Percentiles rank a stretch among this genome's conserved stretches.
phyloP scores from a whole-genome alignment of 2,113 vertebrate genomes.

The Brachyhypopomus occidentalis region DNA sequence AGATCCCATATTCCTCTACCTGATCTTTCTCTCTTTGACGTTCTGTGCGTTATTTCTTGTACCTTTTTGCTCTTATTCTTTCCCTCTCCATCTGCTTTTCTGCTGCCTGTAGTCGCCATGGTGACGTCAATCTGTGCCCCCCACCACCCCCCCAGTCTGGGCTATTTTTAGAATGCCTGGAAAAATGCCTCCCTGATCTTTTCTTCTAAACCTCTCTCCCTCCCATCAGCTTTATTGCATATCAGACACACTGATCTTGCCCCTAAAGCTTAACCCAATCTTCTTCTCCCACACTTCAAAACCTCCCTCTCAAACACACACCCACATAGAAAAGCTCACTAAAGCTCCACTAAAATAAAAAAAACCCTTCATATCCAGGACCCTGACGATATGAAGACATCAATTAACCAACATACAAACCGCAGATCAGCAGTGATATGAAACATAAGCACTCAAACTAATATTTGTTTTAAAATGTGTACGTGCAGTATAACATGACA shows the following conservation, averaged over 20 bases:
- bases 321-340: constrained; percentile 22
- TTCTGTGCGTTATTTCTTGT: neutral
- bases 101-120: constrained; percentile 49
- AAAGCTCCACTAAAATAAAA: constrained; percentile 7
- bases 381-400: constrained; percentile 17
- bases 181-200: constrained; percentile 48
- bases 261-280: constrained; percentile 45
- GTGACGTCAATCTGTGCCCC: constrained; percentile 54
- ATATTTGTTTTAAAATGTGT: neutral
- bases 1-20: neutral
- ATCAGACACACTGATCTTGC: constrained; percentile 48
- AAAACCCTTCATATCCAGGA: constrained; percentile 18
- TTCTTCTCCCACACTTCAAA: constrained; percentile 36
- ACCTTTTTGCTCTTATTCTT: constrained; percentile 1
- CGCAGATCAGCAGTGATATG: constrained; percentile 1
- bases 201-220: constrained; percentile 15
- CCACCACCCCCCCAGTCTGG: constrained; percentile 31
- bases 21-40: neutral
- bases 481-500: neutral
- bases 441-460: constrained; percentile 8
- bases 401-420: constrained; percentile 29
- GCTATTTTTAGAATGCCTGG: constrained; percentile 57
- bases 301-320: constrained; percentile 14
- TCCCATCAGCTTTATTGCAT: constrained; percentile 30
- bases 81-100: constrained; percentile 17